Base-by-base conservation (phyloP, 1,140 invertebrate species). In the Drosophila chauvacae region DNA sequence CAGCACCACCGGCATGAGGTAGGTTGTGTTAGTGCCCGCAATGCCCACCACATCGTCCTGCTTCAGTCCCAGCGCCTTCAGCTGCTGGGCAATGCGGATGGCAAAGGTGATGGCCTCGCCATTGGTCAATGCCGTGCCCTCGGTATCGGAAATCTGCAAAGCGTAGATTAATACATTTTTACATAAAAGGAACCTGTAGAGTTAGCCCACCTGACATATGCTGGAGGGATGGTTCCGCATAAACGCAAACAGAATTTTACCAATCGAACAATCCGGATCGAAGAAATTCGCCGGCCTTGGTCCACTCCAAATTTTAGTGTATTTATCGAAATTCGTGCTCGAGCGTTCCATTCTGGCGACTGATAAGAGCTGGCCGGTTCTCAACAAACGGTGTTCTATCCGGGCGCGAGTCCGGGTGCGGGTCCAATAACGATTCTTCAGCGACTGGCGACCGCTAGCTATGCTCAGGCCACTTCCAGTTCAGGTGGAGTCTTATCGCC, bases 271-370 rank as follows among this genome's bases (percentile, higher is more conserved):
- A 44, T 92, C 90, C 28, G 63, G 77, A 77, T 92, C 83, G 55
- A 92, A 92, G 58, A 92, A 92, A 53, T 86, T 77, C 51, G 79
- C 73, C 51, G 88, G 75, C 64, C 90, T 88, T 76, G 90, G 85
- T 70, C 91, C 91, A 71, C 86, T 92, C 91, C 91, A 92, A 60
- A 92, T 77, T 87, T 92, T 91, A 28, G 86, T 92, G 51, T 92
- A 91, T 77, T 91, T 92, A 87, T 92, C 91, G 76, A 86, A 92
- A 57, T 90, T 81, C 33, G 81, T 91, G 64, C 62, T 81, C 48
- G 83, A 64, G 76, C 81, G 74, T 66, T 92, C 91, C 91, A 92
- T 92, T 63, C 60, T 76, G 59, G 42, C 47, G 79, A 62, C 72
- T 84, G 80, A 84, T 87, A 88, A 88, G 83, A 41, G 45, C 55